Evolutionary conservation across 2,888 invertebrate genomes (phyloP).

Genomic region (Scaptomyza cyrtandrae): DNA sequence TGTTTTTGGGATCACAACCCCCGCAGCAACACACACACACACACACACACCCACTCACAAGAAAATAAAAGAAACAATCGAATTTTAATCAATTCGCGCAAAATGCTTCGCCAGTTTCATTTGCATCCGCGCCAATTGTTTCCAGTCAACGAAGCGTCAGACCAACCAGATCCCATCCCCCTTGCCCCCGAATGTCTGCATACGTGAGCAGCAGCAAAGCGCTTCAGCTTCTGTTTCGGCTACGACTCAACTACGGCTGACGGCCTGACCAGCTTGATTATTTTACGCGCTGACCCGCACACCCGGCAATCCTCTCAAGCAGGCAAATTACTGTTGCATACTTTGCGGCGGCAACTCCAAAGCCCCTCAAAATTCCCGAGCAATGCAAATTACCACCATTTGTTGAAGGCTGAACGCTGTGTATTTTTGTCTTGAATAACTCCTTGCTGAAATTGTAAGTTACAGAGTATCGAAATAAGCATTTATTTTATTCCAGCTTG

Average conservation of each 20-base stretch:
- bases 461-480: too few relatives aligned
- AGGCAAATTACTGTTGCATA: conserved; percentile 38
- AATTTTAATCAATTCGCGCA: conserved; percentile 84
- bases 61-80: conserved; percentile 82
- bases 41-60: background rate
- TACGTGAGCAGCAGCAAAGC: conserved; percentile 37
- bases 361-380: background rate
- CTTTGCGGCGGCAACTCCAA: conserved; percentile 36
- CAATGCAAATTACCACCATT: conserved; percentile 9
- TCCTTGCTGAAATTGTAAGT: too few relatives aligned
- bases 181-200: conserved; percentile 28
- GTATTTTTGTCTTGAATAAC: too few relatives aligned
- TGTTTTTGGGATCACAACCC: conserved; percentile 15
- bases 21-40: conserved; percentile 8
- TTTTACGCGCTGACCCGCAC: conserved; percentile 79
- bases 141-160: conserved; percentile 61
- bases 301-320: conserved; percentile 48
- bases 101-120: conserved; percentile 59
- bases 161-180: conserved; percentile 20
- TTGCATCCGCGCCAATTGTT: conserved; percentile 62
- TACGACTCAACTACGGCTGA: background rate
- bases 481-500: background rate
- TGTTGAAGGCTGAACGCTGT: too few relatives aligned
- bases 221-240: conserved; percentile 3
- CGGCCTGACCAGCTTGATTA: conserved; percentile 63